Evolutionary conservation across 1,140 invertebrate species (phyloP), one percentile per base, ranked within the genome.

Genomic region (Neotoxoptera formosana): DNA sequence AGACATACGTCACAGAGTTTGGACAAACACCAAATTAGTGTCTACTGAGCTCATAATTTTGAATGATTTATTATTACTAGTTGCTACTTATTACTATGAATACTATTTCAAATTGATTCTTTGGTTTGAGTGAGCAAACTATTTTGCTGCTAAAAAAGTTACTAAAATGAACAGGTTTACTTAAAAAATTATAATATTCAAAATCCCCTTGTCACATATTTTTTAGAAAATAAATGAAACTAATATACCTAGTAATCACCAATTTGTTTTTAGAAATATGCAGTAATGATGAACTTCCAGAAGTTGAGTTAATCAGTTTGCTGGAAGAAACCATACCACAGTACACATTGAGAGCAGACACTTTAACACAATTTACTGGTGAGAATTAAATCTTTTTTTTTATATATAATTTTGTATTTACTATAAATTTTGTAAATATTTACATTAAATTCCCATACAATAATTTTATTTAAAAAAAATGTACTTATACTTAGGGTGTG

Each of bases 261-360:
- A 48, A 41, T 76, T 91, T 51, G 45, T 90, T 56, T 76, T 67
- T 94, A 93, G 91, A 93, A 53, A 94, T 98, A 95, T 98, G 97
- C 96, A 98, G 97, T 95, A 97, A 97, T 95, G 97, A 97, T 95
- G 97, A 98, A 95, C 96, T 98, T 95, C 97, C 97, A 95, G 97
- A 99, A 96, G 98, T 99, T 94, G 98, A 99, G 95, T 98, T 99
- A 95, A 97, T 99, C 95, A 98, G 98, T 95, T 96, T 99, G 94
- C 96, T 99, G 88, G 97, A 99, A 96, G 98, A 99, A 95, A 97
- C 99, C 96, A 99, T 99, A 95, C 99, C 99, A 88, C 97, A 97
- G 95, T 99, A 99, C 95, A 98, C 97, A 95, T 96, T 99, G 88
- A 96, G 98, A 95, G 98, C 98, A 91, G 98, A 99, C 96, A 98